phyloP scores from a whole-genome alignment of 2,888 invertebrate genomes.

The Ichneumon xanthorius region DNA sequence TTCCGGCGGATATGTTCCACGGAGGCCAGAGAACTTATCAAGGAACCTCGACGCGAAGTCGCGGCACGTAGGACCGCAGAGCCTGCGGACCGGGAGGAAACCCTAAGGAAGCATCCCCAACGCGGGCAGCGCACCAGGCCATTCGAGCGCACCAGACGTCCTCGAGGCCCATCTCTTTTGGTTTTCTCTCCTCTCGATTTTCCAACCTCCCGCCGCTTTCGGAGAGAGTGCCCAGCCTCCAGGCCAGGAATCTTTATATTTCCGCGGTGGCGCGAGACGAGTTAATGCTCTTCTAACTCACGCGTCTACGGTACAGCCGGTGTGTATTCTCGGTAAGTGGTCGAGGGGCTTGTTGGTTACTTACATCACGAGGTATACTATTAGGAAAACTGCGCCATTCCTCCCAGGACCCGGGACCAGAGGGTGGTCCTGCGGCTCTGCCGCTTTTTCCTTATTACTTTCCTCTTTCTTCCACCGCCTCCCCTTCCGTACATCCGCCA shows the following conservation, averaged over 20 bases:
- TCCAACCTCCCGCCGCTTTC: background rate
- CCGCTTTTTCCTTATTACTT: conserved; percentile 34
- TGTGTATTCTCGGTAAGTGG: conserved; percentile 41
- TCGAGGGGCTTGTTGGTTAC: conserved; percentile 29
- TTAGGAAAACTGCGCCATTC: conserved; percentile 21
- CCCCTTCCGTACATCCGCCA: conserved; percentile 25
- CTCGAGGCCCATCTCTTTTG: too few species aligned
- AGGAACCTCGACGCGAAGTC: conserved; percentile 56
- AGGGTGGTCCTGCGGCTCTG: conserved; percentile 8
- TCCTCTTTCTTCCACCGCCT: conserved; percentile 22
- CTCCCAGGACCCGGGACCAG: conserved; percentile 7
- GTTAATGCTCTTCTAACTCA: conserved; percentile 50
- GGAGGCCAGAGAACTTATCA: conserved; percentile 55
- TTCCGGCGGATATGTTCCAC: conserved; percentile 19
- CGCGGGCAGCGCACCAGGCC: conserved; percentile 5
- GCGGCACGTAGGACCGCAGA: conserved; percentile 64
- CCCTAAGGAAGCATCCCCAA: conserved; percentile 53
- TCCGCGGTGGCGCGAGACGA: conserved; percentile 20
- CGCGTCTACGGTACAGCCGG: conserved; percentile 16
- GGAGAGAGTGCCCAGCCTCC: conserved; percentile 4
- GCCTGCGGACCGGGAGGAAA: conserved; percentile 41
- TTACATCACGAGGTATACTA: conserved; percentile 26
- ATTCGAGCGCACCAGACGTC: background rate
- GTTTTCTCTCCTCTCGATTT: background rate
- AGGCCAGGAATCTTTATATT: conserved; percentile 52